A percentile compares a stretch with the other conserved stretches of the same genome.
Evolutionary conservation across 1,140 invertebrate genomes (phyloP).

Genomic region (Caenorhabditis briggsae): DNA sequence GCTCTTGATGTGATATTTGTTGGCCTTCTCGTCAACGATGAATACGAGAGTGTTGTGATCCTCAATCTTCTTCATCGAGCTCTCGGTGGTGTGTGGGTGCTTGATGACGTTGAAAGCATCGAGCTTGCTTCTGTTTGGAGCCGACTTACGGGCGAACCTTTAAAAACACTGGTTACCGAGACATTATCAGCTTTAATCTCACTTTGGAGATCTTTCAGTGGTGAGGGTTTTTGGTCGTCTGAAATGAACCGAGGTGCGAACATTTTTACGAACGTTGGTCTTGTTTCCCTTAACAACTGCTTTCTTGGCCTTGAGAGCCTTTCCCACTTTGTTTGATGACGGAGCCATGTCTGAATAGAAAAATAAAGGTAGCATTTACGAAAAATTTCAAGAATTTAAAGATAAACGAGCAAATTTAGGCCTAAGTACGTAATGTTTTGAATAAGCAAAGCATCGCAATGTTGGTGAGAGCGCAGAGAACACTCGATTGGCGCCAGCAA

Average conservation of each 20-base stretch:
- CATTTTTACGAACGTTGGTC: conserved; percentile 81
- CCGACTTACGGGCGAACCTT: conserved; percentile 85
- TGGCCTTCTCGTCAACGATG: conserved; percentile 94
- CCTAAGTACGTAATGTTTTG: neutral
- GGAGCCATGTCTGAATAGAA: conserved; percentile 31
- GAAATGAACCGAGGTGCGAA: conserved; percentile 93
- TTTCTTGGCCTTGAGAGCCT: conserved; percentile 63
- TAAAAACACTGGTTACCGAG: neutral
- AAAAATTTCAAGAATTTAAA: neutral
- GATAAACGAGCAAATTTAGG: neutral
- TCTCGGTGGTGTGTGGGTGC: conserved; percentile 96
- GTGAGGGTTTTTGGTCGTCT: conserved; percentile 90
- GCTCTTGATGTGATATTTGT: conserved; percentile 95
- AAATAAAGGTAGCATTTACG: neutral
- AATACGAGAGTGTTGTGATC: conserved; percentile 99
- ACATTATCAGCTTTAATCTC: conserved; percentile 77
- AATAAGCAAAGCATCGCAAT: neutral
- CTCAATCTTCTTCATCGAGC: conserved; percentile 97
- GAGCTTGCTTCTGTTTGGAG: conserved; percentile 83
- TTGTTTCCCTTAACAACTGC: conserved; percentile 63
- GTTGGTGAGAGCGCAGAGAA: neutral
- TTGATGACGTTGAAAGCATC: conserved; percentile 89
- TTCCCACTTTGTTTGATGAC: conserved; percentile 57
- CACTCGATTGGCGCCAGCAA: neutral
- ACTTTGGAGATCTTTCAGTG: conserved; percentile 90